Evolutionary conservation across 2,888 invertebrate species (phyloP).

Genomic region (Tiliacea aurago): DNA sequence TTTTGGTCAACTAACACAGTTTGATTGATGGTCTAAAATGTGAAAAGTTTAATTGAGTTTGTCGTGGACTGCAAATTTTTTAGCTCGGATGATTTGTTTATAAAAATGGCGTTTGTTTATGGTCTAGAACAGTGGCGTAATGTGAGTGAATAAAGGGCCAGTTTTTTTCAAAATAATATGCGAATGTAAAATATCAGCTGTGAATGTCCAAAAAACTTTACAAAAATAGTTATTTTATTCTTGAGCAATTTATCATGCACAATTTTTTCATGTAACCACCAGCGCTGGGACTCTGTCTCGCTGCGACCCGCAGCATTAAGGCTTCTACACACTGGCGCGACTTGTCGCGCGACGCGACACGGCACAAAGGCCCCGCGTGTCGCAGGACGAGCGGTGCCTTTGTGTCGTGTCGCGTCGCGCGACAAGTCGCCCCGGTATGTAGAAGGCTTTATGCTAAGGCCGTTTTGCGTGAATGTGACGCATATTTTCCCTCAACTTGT

Average conservation of each 20-base stretch:
- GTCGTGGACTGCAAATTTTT: constrained; percentile 34
- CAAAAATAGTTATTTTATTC: not conserved
- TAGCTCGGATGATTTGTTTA: constrained; percentile 19
- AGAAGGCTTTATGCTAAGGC: no score
- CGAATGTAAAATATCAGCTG: not conserved
- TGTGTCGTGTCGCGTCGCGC: no score
- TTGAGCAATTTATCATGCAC: not conserved
- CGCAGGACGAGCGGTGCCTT: no score
- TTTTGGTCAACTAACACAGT: constrained; percentile 49
- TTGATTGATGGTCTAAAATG: constrained; percentile 53
- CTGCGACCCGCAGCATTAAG: no score
- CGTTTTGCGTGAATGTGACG: no score
- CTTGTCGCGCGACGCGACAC: no score
- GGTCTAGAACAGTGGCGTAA: not conserved
- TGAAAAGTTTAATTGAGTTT: constrained; percentile 59
- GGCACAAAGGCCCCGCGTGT: no score
- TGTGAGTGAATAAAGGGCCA: not conserved
- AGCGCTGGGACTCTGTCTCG: no score
- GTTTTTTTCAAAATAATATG: not conserved
- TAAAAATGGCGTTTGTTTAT: constrained; percentile 21
- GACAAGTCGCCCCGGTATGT: no score
- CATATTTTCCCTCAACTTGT: no score
- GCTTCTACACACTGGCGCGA: no score
- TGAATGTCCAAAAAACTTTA: not conserved
- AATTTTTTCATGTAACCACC: not conserved